Evolutionary conservation across 2,113 vertebrate species (phyloP).

Genomic region (Meriones unguiculatus): DNA sequence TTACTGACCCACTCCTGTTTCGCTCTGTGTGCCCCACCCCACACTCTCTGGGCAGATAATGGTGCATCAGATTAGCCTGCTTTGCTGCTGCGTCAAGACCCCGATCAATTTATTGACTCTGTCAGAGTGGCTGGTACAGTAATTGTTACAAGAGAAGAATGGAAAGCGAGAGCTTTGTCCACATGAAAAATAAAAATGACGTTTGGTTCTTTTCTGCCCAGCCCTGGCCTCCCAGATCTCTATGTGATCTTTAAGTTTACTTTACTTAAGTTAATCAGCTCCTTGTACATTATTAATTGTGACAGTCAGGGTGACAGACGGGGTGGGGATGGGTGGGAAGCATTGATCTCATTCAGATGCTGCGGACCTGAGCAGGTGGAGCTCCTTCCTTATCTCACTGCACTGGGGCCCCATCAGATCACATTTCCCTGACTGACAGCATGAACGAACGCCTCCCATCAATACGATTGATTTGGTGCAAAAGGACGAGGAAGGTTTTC

Average conservation of each 20-base stretch:
- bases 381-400: slow-evolving; percentile 74
- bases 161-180: slow-evolving; percentile 87
- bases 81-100: slow-evolving; percentile 87
- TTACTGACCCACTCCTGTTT: background rate
- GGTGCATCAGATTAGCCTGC: slow-evolving; percentile 88
- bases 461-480: slow-evolving; percentile 81
- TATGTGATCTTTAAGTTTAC: no score
- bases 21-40: slow-evolving; percentile 8
- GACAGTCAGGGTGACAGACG: slow-evolving; percentile 80
- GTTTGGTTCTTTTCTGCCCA: slow-evolving; percentile 83
- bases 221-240: slow-evolving; percentile 81
- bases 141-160: slow-evolving; percentile 89
- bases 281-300: slow-evolving; percentile 89
- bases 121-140: slow-evolving; percentile 89
- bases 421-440: slow-evolving; percentile 86
- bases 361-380: slow-evolving; percentile 73
- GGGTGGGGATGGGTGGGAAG: slow-evolving; percentile 78
- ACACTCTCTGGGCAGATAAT: slow-evolving; percentile 84
- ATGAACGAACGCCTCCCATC: slow-evolving; percentile 70
- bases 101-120: slow-evolving; percentile 94
- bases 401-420: slow-evolving; percentile 85
- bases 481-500: slow-evolving; percentile 69
- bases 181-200: slow-evolving; percentile 88
- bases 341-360: slow-evolving; percentile 82
- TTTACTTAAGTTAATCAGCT: slow-evolving; percentile 88